Evolutionary conservation across 1,140 invertebrate species (phyloP), one percentile per base, ranked within the genome.

Genomic region (Heliconius himera): DNA sequence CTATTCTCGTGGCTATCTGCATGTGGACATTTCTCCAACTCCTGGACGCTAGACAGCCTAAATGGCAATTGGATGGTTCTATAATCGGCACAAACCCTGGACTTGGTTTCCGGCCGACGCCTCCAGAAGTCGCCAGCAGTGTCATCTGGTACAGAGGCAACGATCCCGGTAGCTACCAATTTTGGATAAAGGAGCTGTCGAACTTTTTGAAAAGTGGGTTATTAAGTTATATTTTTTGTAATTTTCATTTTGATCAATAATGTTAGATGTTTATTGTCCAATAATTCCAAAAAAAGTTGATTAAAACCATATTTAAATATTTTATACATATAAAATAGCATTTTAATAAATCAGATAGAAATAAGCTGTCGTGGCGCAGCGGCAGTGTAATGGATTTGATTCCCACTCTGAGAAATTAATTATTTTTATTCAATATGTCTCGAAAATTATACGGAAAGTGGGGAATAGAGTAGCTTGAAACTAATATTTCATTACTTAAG

Each of bases 41-140:
- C 3, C 91, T 99, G 82, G 98, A 99, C 93, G 96, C 97, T 8
- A 96, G 97, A 82, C 96, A 97, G 90, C 98, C 99, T 6, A 98
- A 96, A 90, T 98, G 98, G 96, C 96, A 97, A 87, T 93, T 98
- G 70, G 96, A 97, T 38, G 90, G 96, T 56, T 98, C 98, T 71
- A 96, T 99, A 78, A 98, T 99, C 82, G 98, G 98, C 84, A 98
- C 97, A 81, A 99, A 98, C 95, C 98, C 98, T 87, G 98, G 98
- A 81, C 95, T 99, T 73, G 98, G 98, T 80, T 99, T 99, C 93
- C 95, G 98, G 78, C 98, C 99, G 16, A 96, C 97, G 94, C 98
- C 98, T 5, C 96, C 97, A 73, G 98, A 99, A 90, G 97, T 98
- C 71, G 97, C 98, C 84, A 99, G 98, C 92, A 99, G 98, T 29